Evolutionary conservation across 2,797 vertebrate species (phyloP).

Genomic region (Allochrocebus solatus): DNA sequence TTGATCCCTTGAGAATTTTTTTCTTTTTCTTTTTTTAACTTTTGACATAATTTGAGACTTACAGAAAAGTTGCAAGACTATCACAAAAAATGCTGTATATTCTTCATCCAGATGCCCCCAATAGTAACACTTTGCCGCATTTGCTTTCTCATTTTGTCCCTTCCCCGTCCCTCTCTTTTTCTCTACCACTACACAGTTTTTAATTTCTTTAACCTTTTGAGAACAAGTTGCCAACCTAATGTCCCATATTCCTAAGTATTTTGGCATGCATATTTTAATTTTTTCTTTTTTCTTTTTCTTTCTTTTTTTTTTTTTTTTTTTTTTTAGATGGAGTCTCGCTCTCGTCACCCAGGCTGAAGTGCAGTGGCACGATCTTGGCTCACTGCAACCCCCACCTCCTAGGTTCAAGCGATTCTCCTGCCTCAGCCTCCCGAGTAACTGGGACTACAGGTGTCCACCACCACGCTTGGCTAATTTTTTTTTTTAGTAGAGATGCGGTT

Average conservation of each 20-base stretch:
- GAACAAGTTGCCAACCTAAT: neutral
- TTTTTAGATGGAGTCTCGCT: too few relatives aligned
- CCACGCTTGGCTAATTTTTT: too few relatives aligned
- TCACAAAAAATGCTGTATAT: neutral
- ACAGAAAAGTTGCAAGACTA: neutral
- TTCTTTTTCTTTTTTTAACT: neutral
- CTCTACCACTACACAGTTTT: neutral
- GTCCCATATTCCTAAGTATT: neutral
- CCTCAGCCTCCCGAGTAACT: too few relatives aligned
- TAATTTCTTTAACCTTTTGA: neutral
- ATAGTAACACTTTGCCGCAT: neutral
- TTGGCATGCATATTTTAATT: neutral
- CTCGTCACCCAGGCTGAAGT: too few relatives aligned
- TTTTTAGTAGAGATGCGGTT: too few relatives aligned
- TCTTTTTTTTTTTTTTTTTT: too few relatives aligned
- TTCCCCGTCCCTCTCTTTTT: neutral
- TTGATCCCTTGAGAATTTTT: neutral
- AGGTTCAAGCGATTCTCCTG: too few relatives aligned
- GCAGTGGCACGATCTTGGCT: too few relatives aligned
- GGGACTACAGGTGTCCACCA: too few relatives aligned
- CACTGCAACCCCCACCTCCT: too few relatives aligned
- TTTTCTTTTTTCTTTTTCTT: too few relatives aligned
- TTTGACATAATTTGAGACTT: slow-evolving; percentile 5
- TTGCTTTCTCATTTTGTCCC: neutral
- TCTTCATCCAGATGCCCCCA: neutral